These are phyloP conservation scores for Agapornis canus DNA, from an alignment of 2,797 vertebrate genomes.

Conservation along the genomic window DNA sequence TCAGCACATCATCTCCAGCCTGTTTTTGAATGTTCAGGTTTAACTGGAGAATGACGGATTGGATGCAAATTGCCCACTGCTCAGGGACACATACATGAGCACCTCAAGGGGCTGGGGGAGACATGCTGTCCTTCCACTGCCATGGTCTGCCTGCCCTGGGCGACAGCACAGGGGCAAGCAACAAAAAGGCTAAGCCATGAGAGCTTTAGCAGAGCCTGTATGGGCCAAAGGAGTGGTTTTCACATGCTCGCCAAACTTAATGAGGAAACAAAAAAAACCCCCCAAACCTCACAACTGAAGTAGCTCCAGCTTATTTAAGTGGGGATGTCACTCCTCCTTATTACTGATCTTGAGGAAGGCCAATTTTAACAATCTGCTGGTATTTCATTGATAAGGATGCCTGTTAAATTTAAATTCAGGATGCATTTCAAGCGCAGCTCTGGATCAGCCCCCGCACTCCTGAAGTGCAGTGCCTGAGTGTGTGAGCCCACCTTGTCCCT, in stretches of 20 bases:
- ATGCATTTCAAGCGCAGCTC: background rate
- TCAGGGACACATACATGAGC: accelerated
- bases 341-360: background rate
- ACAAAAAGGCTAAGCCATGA: background rate
- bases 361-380: background rate
- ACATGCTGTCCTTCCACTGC: background rate
- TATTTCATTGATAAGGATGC: slow-evolving; percentile 3
- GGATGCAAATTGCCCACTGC: background rate
- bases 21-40: background rate
- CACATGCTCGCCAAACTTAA: background rate
- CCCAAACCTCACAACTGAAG: background rate
- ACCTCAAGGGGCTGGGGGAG: background rate
- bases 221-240: background rate
- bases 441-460: accelerated
- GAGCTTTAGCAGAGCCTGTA: background rate
- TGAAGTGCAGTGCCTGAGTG: accelerated
- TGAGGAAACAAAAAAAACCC: background rate
- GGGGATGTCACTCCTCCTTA: background rate
- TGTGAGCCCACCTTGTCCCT: accelerated
- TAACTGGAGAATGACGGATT: slow-evolving; percentile 1
- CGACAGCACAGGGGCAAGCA: background rate
- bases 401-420: slow-evolving; percentile 4
- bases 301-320: background rate
- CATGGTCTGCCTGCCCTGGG: background rate
- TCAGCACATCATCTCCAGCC: background rate